These are phyloP conservation scores for Noturus placidus DNA, from an alignment of 2,113 vertebrate genomes.

Conservation along the genomic window DNA sequence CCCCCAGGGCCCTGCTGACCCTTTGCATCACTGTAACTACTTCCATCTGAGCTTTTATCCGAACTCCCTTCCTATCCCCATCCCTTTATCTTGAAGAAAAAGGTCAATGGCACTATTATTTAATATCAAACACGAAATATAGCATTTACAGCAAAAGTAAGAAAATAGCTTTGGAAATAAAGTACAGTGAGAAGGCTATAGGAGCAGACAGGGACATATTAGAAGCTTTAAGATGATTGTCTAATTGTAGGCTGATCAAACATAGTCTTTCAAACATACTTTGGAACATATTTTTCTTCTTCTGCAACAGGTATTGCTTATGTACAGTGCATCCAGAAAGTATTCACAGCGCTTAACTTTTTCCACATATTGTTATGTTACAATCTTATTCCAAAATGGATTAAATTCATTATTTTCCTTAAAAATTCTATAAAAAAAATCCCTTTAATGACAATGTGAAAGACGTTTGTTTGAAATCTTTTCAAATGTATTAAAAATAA, in stretches of 20 bases:
- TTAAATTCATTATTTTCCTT: too few relatives aligned
- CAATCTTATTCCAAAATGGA: too few relatives aligned
- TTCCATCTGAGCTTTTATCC: constrained; percentile 25
- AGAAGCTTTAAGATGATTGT: constrained; percentile 16
- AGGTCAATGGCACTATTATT: constrained; percentile 77
- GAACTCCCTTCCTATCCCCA: constrained; percentile 22
- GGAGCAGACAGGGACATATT: constrained; percentile 7
- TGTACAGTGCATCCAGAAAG: too few relatives aligned
- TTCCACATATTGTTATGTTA: too few relatives aligned
- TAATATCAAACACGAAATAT: constrained; percentile 73
- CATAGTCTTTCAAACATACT: not conserved
- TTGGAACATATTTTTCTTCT: not conserved
- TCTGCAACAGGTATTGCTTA: not conserved
- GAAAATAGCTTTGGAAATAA: constrained; percentile 64
- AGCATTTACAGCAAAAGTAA: constrained; percentile 71
- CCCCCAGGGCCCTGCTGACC: constrained; percentile 60
- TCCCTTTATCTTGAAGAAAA: constrained; percentile 65
- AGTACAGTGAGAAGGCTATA: constrained; percentile 46
- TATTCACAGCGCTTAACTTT: too few relatives aligned
- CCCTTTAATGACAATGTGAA: too few relatives aligned
- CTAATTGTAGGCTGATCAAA: not conserved
- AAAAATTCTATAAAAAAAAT: too few relatives aligned
- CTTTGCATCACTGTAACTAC: constrained; percentile 34
- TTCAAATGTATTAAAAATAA: too few relatives aligned
- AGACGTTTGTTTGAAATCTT: too few relatives aligned